Evolutionary conservation across 2,888 invertebrate genomes (phyloP).

Genomic region (Drosophila mulleri): DNA sequence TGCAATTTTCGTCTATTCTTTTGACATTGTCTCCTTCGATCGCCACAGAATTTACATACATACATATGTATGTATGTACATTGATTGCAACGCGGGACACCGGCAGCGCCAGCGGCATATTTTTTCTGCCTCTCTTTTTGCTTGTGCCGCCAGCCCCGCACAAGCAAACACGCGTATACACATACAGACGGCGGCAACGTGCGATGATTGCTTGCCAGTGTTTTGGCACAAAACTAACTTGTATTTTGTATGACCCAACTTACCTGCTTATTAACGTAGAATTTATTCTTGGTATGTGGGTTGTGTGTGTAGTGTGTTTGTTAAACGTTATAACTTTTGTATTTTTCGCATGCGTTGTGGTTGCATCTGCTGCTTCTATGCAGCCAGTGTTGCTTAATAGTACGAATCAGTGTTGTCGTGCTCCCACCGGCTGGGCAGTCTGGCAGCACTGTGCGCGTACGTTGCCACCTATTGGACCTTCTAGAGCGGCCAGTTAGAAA

Average conservation of each 20-base stretch:
- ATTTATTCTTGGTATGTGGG: background rate
- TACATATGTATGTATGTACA: no score
- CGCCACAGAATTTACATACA: background rate
- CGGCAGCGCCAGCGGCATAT: constrained; percentile 1
- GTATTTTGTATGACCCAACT: constrained; percentile 3
- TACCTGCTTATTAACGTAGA: constrained; percentile 12
- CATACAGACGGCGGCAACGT: background rate
- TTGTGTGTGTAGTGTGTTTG: background rate
- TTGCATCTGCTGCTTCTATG: constrained; percentile 10
- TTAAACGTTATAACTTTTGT: constrained; percentile 10
- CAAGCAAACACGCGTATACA: constrained; percentile 1
- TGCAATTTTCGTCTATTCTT: background rate
- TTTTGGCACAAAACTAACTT: background rate
- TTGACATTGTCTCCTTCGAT: background rate
- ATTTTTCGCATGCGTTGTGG: constrained; percentile 21
- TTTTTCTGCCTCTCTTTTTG: constrained; percentile 35
- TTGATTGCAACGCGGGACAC: background rate
- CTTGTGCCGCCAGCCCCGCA: constrained; percentile 59
- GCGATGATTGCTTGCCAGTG: background rate
- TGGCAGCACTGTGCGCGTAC: constrained; percentile 18
- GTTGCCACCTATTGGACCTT: constrained; percentile 16
- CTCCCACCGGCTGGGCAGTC: background rate
- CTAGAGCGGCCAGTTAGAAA: constrained; percentile 3
- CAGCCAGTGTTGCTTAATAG: background rate
- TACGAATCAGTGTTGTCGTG: background rate